Percentiles rank a stretch among this genome's conserved stretches.
Conservation (phyloP, 1,140 invertebrate species). For the Luehdorfia chinensis region DNA sequence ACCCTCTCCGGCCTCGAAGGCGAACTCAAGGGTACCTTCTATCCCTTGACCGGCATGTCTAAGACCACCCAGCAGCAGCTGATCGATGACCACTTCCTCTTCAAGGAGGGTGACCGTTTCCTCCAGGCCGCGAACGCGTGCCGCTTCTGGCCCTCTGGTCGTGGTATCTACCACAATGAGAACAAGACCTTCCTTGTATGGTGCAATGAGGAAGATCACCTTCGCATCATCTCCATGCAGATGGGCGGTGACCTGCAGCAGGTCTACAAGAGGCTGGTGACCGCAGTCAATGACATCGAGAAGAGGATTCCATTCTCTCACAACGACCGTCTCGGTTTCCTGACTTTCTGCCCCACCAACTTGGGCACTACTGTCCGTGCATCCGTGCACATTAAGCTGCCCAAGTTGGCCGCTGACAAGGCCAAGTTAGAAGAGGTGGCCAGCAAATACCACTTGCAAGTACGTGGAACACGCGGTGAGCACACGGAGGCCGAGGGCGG, state of each 20-base stretch:
- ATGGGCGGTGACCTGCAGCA: constrained; percentile 95
- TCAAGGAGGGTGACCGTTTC: constrained; percentile 96
- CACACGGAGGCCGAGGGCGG: constrained; percentile 96
- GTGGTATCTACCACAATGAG: constrained; percentile 98
- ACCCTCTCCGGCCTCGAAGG: constrained; percentile 88
- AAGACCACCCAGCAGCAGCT: constrained; percentile 96
- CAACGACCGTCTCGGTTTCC: constrained; percentile 95
- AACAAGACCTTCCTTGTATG: constrained; percentile 98
- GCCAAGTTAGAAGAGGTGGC: constrained; percentile 95
- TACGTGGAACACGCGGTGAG: constrained; percentile 94
- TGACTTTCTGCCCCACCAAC: constrained; percentile 99
- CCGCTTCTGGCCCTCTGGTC: constrained; percentile 96
- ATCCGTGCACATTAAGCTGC: constrained; percentile 98
- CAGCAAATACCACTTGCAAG: constrained; percentile 94
- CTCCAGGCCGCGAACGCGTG: constrained; percentile 93
- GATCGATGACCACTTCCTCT: constrained; percentile 98
- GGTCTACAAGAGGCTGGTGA: constrained; percentile 93
- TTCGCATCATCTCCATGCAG: constrained; percentile 98
- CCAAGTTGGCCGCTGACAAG: constrained; percentile 94
- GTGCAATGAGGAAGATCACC: constrained; percentile 99
- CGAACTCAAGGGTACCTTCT: constrained; percentile 95
- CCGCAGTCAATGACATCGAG: constrained; percentile 95
- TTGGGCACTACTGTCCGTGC: constrained; percentile 98
- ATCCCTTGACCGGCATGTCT: constrained; percentile 95
- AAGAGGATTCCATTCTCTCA: constrained; percentile 94